Percentiles rank a stretch among this genome's conserved stretches.
These are phyloP conservation scores for Polylopha cassiicola DNA, from an alignment of 2,888 invertebrate species.

Conservation along the genomic window DNA sequence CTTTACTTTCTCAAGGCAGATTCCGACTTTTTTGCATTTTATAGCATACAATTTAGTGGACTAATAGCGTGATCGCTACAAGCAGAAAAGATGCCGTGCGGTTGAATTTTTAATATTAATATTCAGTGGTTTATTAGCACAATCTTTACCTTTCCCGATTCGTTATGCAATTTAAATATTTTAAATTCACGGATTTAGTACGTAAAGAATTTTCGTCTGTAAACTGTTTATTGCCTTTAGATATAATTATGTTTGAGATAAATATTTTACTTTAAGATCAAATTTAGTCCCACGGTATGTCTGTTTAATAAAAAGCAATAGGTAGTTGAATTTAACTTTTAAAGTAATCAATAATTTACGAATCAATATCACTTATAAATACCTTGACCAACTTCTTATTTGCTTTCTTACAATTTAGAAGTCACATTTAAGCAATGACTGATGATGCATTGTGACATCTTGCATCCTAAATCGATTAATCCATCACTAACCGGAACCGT, in stretches of 20 bases:
- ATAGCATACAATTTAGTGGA: slow-evolving; percentile 56
- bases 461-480: slow-evolving; percentile 47
- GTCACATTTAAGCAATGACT: slow-evolving; percentile 7
- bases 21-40: slow-evolving; percentile 57
- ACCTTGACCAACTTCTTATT: slow-evolving; percentile 6
- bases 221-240: not conserved
- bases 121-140: slow-evolving; percentile 37
- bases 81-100: slow-evolving; percentile 36
- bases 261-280: no score
- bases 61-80: slow-evolving; percentile 55
- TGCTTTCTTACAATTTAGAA: slow-evolving; percentile 2
- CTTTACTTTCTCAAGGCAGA: slow-evolving; percentile 33
- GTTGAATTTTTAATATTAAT: slow-evolving; percentile 44
- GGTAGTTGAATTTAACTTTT: no score
- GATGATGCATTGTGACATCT: slow-evolving; percentile 22
- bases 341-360: no score
- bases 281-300: no score
- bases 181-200: slow-evolving; percentile 13
- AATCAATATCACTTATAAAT: no score
- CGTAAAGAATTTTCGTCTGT: not conserved
- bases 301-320: no score
- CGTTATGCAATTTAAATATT: slow-evolving; percentile 24
- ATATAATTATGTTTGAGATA: no score
- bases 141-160: slow-evolving; percentile 32
- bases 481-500: slow-evolving; percentile 65